Percentiles rank a stretch among this genome's conserved stretches.
phyloP scores from a whole-genome alignment of 2,113 vertebrate species.

The Onychostoma macrolepis region DNA sequence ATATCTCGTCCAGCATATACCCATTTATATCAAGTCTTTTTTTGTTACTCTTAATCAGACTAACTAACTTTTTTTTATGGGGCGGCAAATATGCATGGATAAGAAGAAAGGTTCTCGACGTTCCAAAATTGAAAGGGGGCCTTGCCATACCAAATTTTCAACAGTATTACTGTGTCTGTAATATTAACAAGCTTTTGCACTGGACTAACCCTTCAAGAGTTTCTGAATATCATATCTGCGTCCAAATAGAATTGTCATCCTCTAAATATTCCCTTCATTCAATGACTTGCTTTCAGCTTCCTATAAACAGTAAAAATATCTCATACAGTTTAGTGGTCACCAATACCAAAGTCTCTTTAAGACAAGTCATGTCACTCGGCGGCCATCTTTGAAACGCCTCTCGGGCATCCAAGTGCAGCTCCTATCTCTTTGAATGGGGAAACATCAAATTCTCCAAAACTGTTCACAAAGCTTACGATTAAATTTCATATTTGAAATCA shows the following conservation, averaged over 20 bases:
- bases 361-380: too few relatives aligned
- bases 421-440: too few relatives aligned
- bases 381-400: too few relatives aligned
- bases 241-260: background rate
- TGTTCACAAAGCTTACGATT: too few relatives aligned
- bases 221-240: background rate
- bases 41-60: background rate
- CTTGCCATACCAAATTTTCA: background rate
- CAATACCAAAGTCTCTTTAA: too few relatives aligned
- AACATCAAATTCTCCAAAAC: too few relatives aligned
- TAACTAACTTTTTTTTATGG: background rate
- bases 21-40: background rate
- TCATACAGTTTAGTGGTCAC: background rate
- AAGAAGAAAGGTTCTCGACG: background rate
- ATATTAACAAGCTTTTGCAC: constrained; percentile 13
- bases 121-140: background rate
- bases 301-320: background rate
- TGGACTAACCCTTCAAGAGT: background rate
- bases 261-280: background rate
- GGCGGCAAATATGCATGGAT: background rate
- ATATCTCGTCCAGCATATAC: background rate
- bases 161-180: background rate
- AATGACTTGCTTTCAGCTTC: constrained; percentile 1
- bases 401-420: too few relatives aligned
- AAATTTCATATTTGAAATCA: too few relatives aligned